Percentiles rank a stretch among this genome's conserved stretches.
Evolutionary conservation across 2,797 vertebrate species (phyloP).

Genomic region (Pantherophis vulpinus): DNA sequence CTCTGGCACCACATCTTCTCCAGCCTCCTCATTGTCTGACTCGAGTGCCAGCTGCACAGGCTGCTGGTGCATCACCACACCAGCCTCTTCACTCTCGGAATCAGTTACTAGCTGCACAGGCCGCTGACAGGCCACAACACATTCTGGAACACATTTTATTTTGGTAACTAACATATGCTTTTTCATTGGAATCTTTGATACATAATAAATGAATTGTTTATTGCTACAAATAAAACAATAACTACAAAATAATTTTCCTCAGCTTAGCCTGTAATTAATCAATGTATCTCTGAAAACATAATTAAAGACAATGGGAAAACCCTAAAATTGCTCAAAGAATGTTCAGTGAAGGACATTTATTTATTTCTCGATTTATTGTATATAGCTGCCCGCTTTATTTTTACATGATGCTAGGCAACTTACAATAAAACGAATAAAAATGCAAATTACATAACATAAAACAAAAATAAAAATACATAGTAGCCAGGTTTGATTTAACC

Average conservation of each 20-base stretch:
- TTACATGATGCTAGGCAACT: not conserved
- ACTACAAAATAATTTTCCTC: not conserved
- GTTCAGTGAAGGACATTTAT: not conserved
- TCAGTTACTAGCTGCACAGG: too few relatives aligned
- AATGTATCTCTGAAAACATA: slow-evolving; percentile 1
- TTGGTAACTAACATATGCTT: not conserved
- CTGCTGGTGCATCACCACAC: too few relatives aligned
- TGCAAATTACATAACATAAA: not conserved
- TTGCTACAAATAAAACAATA: slow-evolving; percentile 10
- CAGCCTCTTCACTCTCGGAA: too few relatives aligned
- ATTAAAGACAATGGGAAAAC: not conserved
- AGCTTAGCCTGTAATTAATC: slow-evolving; percentile 15
- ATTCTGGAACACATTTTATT: not conserved
- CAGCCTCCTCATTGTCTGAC: too few relatives aligned
- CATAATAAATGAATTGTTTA: not conserved
- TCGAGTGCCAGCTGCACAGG: too few relatives aligned
- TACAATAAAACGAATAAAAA: not conserved
- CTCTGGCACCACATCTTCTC: too few relatives aligned
- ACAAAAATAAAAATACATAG: not conserved
- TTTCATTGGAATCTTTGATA: not conserved
- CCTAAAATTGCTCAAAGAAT: not conserved
- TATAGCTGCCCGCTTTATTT: not conserved
- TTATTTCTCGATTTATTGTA: not conserved
- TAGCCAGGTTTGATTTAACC: not conserved
- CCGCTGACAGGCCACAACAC: too few relatives aligned